These are phyloP conservation scores for Coluber constrictor DNA, from an alignment of 2,797 vertebrate species.

Conservation along the genomic window DNA sequence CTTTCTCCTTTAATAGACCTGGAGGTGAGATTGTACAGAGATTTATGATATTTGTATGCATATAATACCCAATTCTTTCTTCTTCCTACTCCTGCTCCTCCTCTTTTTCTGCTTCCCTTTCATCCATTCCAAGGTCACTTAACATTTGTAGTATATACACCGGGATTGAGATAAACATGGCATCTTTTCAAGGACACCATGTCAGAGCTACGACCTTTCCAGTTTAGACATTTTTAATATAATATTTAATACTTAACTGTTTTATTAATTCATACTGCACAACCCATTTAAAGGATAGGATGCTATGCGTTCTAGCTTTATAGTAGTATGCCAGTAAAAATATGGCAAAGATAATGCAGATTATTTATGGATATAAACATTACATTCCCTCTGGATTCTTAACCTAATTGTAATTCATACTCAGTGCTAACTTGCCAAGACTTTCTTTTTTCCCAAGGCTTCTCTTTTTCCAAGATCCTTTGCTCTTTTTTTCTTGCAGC, in stretches of 20 bases:
- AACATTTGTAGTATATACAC: neutral
- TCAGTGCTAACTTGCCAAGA: slow-evolving; percentile 42
- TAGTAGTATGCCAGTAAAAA: neutral
- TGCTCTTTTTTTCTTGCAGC: slow-evolving; percentile 34
- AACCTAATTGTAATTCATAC: slow-evolving; percentile 43
- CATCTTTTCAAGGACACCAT: neutral
- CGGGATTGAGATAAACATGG: neutral
- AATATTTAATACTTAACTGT: neutral
- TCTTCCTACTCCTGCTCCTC: neutral
- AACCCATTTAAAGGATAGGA: neutral
- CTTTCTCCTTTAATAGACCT: neutral
- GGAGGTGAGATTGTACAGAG: neutral
- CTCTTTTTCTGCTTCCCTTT: neutral
- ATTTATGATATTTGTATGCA: neutral
- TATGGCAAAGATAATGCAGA: neutral
- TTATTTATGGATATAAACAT: neutral
- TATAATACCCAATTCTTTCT: neutral
- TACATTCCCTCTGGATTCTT: neutral
- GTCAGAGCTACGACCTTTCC: neutral
- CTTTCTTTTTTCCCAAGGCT: slow-evolving; percentile 4
- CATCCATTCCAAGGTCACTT: neutral
- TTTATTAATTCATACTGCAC: neutral
- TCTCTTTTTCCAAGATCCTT: slow-evolving; percentile 26
- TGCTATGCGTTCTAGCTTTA: neutral
- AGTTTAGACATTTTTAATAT: neutral